phyloP scores from a whole-genome alignment of 2,888 invertebrate species.

The Chloromyia formosa region DNA sequence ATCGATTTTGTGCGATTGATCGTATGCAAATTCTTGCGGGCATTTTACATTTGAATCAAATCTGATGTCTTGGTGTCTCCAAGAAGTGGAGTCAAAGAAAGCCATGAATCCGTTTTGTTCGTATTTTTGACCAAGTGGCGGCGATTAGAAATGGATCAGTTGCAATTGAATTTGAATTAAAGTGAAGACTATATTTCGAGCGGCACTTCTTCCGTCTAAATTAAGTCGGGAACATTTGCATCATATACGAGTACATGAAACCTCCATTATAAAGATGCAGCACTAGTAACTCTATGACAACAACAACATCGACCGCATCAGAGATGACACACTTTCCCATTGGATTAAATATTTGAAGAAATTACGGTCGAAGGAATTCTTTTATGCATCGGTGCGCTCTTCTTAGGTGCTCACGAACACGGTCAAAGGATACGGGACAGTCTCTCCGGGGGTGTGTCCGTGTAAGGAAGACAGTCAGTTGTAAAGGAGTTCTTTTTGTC shows the following conservation, averaged over 20 bases:
- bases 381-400: not conserved
- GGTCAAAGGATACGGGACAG: not conserved
- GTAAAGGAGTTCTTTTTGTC: not conserved
- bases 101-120: not conserved
- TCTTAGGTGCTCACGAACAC: too few species aligned
- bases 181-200: conserved; percentile 18
- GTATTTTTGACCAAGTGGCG: conserved; percentile 13
- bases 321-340: conserved; percentile 49
- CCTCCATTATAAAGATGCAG: conserved; percentile 28
- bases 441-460: not conserved
- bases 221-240: not conserved
- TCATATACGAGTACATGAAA: conserved; percentile 17
- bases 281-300: not conserved
- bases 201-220: not conserved
- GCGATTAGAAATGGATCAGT: conserved; percentile 34
- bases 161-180: conserved; percentile 26
- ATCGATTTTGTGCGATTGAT: not conserved
- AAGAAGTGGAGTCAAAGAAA: not conserved
- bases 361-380: conserved; percentile 29
- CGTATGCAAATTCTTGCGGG: not conserved
- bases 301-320: conserved; percentile 8
- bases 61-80: not conserved
- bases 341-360: conserved; percentile 45
- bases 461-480: not conserved
- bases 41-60: conserved; percentile 13